A percentile compares a stretch with the other conserved stretches of the same genome.
Evolutionary conservation across 2,888 invertebrate species (phyloP).

Genomic region (Hofmannophila pseudospretella): DNA sequence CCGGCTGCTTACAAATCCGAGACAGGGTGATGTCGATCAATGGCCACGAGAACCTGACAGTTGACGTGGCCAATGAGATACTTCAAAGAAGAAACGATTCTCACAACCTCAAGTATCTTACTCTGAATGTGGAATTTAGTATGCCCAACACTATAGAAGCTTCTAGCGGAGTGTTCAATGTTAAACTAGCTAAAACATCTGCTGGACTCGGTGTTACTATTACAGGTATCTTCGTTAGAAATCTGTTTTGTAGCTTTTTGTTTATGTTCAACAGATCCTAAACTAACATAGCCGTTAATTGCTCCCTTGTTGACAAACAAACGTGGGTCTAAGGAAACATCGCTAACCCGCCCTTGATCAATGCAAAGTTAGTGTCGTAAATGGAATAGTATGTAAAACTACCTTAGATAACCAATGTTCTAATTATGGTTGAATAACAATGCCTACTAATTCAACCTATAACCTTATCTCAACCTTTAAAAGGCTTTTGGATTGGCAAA

Average conservation of each 20-base stretch:
- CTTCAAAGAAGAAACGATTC: slow-evolving; percentile 77
- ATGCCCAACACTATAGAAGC: slow-evolving; percentile 95
- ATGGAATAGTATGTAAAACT: too few relatives aligned
- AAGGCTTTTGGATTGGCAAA: too few relatives aligned
- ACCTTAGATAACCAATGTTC: too few relatives aligned
- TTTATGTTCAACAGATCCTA: slow-evolving; percentile 8
- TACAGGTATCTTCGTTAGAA: slow-evolving; percentile 72
- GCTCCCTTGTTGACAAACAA: slow-evolving; percentile 7
- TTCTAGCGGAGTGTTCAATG: slow-evolving; percentile 92
- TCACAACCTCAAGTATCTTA: slow-evolving; percentile 81
- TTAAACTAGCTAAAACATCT: slow-evolving; percentile 88
- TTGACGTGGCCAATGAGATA: slow-evolving; percentile 79
- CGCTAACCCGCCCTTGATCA: background rate
- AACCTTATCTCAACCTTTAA: too few relatives aligned
- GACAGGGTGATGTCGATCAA: slow-evolving; percentile 92
- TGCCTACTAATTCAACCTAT: too few relatives aligned
- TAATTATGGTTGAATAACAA: too few relatives aligned
- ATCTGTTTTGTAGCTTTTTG: slow-evolving; percentile 2
- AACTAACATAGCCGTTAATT: slow-evolving; percentile 8
- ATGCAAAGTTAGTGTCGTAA: too few relatives aligned
- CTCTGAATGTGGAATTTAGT: slow-evolving; percentile 91
- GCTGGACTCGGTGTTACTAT: slow-evolving; percentile 94
- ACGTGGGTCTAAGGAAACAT: slow-evolving; percentile 1
- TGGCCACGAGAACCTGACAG: slow-evolving; percentile 82
- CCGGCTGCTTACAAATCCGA: slow-evolving; percentile 86